Base-by-base conservation (phyloP, 1,140 invertebrate species). In the Calephelis virginiensis region DNA sequence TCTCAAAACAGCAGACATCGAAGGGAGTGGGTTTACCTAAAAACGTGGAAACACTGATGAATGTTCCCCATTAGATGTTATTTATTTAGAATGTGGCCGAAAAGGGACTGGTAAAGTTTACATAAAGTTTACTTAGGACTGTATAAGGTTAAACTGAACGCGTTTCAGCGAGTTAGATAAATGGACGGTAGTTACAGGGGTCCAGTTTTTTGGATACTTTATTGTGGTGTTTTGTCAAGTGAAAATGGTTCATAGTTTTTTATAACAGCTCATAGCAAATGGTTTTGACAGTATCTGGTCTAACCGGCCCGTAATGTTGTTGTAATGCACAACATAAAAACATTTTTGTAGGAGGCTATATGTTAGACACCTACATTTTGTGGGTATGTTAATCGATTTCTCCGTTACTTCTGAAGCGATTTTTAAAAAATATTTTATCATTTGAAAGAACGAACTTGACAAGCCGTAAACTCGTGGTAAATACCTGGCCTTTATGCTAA, bases 1-100 rank as follows among this genome's bases (percentile, higher is more conserved):
- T 83, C 79, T 79, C 40, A 43, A 82, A 86, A 83, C 74, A 81
- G 63, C 76, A 87, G 85, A 86, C 88, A 78, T 76, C 72, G 76
- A 75, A 82, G 79, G 85, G 78, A 82, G 80, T 77, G 81, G 81
- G 71, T 80, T 75, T 74, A 80, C 80, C 85, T 85, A 88, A 90
- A 90, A 89, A 86, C 82, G 86, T 86, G 78, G 82, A 86, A 91
- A 86, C 82, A 78, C 87, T 92, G 91, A 92, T 92, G 91, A 92
- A 92, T 92, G 91, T 89, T 76, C 83, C 82, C 91, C 89, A 92
- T 92, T 92, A 92, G 90, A 90, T 85, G 90, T 91, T 92, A 92
- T 92, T 92, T 92, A 92, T 92, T 92, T 92, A 91, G 90, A 89
- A 83, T 88, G 88, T 86, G 87, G 86, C 81, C 82, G 81, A 87